These are phyloP conservation scores for Ellobium chinense DNA, from an alignment of 2,888 invertebrate genomes.

Conservation along the genomic window DNA sequence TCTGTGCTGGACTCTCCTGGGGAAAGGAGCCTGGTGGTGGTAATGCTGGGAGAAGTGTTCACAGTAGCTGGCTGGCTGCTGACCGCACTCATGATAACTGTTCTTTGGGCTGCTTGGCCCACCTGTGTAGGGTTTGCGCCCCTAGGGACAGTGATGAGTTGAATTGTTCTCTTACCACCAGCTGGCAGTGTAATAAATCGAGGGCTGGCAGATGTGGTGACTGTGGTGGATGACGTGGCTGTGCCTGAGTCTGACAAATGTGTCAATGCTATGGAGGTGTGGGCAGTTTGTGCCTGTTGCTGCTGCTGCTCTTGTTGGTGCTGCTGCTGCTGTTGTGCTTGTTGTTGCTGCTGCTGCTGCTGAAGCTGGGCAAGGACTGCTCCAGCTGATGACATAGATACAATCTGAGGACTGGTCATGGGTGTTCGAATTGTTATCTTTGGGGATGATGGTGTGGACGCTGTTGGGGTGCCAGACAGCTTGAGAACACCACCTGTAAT, in stretches of 20 bases:
- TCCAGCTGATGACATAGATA: slow-evolving; percentile 7
- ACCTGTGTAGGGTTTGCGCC: not conserved
- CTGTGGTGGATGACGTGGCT: not conserved
- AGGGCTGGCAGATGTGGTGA: not conserved
- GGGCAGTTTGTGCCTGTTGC: not conserved
- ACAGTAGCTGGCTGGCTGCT: not conserved
- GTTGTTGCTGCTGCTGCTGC: slow-evolving; percentile 6
- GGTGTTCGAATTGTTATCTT: slow-evolving; percentile 13
- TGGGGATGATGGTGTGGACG: not conserved
- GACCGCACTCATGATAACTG: not conserved
- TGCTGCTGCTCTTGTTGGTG: not conserved
- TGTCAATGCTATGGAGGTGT: not conserved
- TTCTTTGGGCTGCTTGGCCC: not conserved
- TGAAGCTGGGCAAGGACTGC: slow-evolving; percentile 7
- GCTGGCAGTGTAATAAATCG: slow-evolving; percentile 25
- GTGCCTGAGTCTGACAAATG: not conserved
- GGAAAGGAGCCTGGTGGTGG: not conserved
- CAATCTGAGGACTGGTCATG: not conserved
- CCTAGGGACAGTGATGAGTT: slow-evolving; percentile 23
- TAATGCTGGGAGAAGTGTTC: not conserved
- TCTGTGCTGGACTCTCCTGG: not conserved
- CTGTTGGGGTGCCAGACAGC: not conserved
- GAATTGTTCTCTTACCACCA: slow-evolving; percentile 10
- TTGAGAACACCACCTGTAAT: not conserved
- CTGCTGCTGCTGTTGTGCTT: not conserved